Evolutionary conservation across 1,140 invertebrate genomes (phyloP).

Genomic region (Tribolium madens): DNA sequence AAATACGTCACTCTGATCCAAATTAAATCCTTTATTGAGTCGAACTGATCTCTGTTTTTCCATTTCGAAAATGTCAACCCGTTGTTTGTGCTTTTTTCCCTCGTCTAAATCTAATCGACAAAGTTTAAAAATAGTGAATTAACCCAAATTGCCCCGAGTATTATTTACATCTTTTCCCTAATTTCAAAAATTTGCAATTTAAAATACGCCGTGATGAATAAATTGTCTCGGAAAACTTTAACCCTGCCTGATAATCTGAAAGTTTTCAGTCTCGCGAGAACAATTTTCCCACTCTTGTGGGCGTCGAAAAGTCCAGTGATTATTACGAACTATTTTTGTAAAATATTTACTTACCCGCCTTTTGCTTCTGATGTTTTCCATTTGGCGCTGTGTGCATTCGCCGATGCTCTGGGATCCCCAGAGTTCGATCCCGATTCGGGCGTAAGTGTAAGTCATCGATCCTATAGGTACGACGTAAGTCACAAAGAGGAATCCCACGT

Average conservation of each 20-base stretch:
- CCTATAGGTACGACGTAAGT: slow-evolving; percentile 95
- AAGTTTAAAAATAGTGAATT: background rate
- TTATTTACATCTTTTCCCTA: background rate
- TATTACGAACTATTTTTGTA: too few species aligned
- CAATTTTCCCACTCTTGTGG: background rate
- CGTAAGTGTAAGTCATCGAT: slow-evolving; percentile 93
- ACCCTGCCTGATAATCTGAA: background rate
- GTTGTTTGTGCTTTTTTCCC: background rate
- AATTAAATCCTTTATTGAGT: background rate
- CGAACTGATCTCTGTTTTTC: background rate
- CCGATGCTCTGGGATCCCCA: slow-evolving; percentile 97
- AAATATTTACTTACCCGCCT: slow-evolving; percentile 91
- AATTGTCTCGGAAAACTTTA: background rate
- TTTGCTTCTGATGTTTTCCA: slow-evolving; percentile 93
- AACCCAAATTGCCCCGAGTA: background rate
- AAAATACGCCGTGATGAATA: background rate
- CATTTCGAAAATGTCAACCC: background rate
- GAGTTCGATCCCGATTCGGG: slow-evolving; percentile 88
- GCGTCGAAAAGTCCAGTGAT: background rate
- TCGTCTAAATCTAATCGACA: too few species aligned
- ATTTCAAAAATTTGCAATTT: background rate
- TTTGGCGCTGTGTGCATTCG: slow-evolving; percentile 89
- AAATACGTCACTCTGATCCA: background rate
- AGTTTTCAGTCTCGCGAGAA: background rate
- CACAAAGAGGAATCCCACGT: slow-evolving; percentile 87